Conservation (phyloP, 2,797 vertebrate species). For the Denticeps clupeoides region DNA sequence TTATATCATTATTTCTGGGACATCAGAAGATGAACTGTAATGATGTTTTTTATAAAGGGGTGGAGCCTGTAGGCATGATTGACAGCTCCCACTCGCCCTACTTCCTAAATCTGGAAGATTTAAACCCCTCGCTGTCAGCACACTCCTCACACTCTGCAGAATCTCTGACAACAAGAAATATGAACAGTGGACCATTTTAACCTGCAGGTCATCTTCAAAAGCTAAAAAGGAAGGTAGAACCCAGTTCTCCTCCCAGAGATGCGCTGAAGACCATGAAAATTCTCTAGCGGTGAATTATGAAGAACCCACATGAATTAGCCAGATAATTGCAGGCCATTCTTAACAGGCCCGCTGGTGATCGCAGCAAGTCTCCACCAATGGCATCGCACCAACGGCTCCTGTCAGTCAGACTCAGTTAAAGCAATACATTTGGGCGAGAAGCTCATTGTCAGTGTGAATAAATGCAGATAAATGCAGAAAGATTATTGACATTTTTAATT, state of each 20-base stretch:
- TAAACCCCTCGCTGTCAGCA: no score
- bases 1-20: no score
- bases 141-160: no score
- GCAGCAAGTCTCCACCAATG: conserved; percentile 60
- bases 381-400: conserved; percentile 54
- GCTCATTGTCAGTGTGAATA: conserved; percentile 86
- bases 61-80: no score
- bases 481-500: no score
- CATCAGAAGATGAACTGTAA: no score
- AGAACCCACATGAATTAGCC: conserved; percentile 80
- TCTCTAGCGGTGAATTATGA: conserved; percentile 87
- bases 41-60: no score
- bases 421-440: conserved; percentile 83
- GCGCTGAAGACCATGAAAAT: conserved; percentile 64
- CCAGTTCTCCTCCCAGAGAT: conserved; percentile 31
- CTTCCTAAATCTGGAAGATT: no score
- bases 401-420: conserved; percentile 88
- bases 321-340: conserved; percentile 94
- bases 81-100: no score
- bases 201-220: neutral
- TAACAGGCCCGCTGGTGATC: conserved; percentile 73
- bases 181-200: no score
- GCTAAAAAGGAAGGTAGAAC: neutral
- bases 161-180: no score
- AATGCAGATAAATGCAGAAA: no score